Base-by-base conservation (phyloP, 2,797 vertebrate genomes). In the Dipus sagitta region DNA sequence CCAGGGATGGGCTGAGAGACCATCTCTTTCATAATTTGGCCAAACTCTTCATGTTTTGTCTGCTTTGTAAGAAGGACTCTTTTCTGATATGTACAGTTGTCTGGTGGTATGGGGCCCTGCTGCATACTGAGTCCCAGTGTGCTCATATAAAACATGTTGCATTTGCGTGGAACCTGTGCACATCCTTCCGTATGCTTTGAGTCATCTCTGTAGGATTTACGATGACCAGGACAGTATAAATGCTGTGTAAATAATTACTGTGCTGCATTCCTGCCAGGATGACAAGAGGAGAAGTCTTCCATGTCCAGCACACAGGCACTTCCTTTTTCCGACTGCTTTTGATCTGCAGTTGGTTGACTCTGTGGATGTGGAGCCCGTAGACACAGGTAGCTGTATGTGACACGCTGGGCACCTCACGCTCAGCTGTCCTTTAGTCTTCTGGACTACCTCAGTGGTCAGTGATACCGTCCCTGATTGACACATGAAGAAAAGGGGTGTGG, bases 401-500 rank as follows among this genome's bases (percentile, higher is more conserved):
- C 7, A 1, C 26, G 3, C 32, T 20, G 32, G 64, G 32, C 0
- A 0, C 71, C 38, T 23, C 20, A 0, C 2, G 26, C 28, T 6
- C 26, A 15, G 23, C 60, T 86, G 32, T 75, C 21, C 79, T 95
- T 70, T 2, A 21, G 54, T 82, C 76, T 90, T 67, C 32, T 58
- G 10, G 14, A 67, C 32, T 86, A 52, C 54, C 26, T 58, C 10
- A 8, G 8, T 10, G 17, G 71, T 60, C 28, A 11, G 3, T 62
- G 2, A 58, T 58, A 23, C 26, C 54, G 6, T n/a, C 60, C 12
- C 34, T 1, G 7, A 28, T 24, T 75, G 28, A 20, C 21, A 34
- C 2, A 0, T 0, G 8, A 80, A 42, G 54, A 38, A 32, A 23
- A 34, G 26, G 8, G 4, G 20, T 9, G 38, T 32, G 12, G 62